These are phyloP conservation scores for Hydrocynus forskahlii DNA, from an alignment of 2,797 vertebrate species.

Conservation along the genomic window DNA sequence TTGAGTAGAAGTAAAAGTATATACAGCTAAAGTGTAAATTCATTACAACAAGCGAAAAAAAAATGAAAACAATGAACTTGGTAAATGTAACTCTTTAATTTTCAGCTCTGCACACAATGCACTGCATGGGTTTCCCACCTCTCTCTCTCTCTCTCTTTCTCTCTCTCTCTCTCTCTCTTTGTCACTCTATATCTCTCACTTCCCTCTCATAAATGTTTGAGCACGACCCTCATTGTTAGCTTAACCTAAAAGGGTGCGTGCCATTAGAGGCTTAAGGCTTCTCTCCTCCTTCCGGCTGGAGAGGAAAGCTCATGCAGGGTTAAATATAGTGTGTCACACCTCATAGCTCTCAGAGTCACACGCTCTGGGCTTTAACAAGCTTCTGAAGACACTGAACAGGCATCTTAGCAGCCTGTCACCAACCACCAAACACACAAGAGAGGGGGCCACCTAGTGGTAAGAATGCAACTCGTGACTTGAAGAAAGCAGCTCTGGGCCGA, in stretches of 20 bases:
- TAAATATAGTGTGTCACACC: slow-evolving; percentile 52
- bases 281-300: slow-evolving; percentile 59
- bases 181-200: slow-evolving; percentile 28
- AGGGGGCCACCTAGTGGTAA: slow-evolving; percentile 76
- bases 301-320: slow-evolving; percentile 33
- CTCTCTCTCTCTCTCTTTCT: slow-evolving; percentile 40
- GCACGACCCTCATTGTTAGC: slow-evolving; percentile 59
- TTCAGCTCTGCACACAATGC: not conserved
- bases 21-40: too few relatives aligned
- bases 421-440: slow-evolving; percentile 32
- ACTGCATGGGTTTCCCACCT: not conserved
- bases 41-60: too few relatives aligned
- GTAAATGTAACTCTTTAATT: not conserved
- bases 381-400: slow-evolving; percentile 51
- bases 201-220: slow-evolving; percentile 45
- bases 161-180: slow-evolving; percentile 46
- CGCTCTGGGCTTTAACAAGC: slow-evolving; percentile 50
- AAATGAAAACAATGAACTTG: too few relatives aligned
- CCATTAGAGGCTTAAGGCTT: slow-evolving; percentile 45
- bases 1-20: too few relatives aligned
- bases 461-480: slow-evolving; percentile 49
- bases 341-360: slow-evolving; percentile 48
- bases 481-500: not conserved
- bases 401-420: slow-evolving; percentile 48
- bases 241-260: slow-evolving; percentile 31